These are phyloP conservation scores for Flabesymbios commensalis DNA, from an alignment of 2,888 invertebrate genomes.

Conservation along the genomic window DNA sequence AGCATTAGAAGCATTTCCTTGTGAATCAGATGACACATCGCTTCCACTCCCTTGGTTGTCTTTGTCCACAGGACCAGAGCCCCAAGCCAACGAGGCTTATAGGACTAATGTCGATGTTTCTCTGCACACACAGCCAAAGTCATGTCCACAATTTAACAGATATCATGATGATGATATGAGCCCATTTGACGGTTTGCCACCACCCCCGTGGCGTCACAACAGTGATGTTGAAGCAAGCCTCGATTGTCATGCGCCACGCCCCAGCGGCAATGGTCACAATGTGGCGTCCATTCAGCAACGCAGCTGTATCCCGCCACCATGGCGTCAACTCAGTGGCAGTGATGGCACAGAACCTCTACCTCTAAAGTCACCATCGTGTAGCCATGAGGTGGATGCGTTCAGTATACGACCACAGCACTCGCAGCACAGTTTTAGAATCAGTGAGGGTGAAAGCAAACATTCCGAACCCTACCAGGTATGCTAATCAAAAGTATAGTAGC, in stretches of 20 bases:
- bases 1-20: no score
- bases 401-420: constrained; percentile 24
- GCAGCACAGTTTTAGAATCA: constrained; percentile 25
- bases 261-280: not conserved
- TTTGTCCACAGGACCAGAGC: no score
- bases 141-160: not conserved
- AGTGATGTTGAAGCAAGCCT: not conserved
- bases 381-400: not conserved
- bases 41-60: no score
- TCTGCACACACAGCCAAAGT: not conserved
- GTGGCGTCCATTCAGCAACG: not conserved
- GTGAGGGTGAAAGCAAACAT: constrained; percentile 33
- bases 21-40: no score
- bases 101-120: not conserved
- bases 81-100: constrained; percentile 1
- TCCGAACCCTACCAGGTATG: constrained; percentile 27
- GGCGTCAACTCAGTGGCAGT: constrained; percentile 10
- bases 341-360: constrained; percentile 11
- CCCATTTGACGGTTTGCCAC: no score
- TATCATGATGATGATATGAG: no score
- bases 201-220: constrained; percentile 13
- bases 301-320: constrained; percentile 16
- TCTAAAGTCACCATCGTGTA: constrained; percentile 16
- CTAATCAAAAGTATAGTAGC: no score
- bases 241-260: constrained; percentile 10